phyloP scores from a whole-genome alignment of 2,888 invertebrate species.

The Himalopsyche anomala region DNA sequence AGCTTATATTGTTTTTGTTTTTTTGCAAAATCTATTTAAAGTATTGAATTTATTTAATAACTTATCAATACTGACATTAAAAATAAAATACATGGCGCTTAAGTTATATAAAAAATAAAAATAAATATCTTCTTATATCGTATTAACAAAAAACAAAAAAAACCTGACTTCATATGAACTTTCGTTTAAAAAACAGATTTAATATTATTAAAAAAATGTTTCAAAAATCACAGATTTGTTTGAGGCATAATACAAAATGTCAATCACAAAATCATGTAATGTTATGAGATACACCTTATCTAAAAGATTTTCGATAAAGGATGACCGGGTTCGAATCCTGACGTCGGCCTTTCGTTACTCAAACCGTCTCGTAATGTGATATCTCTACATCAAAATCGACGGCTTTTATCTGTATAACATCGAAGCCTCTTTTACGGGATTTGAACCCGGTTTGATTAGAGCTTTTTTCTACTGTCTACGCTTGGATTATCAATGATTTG shows the following conservation, averaged over 20 bases:
- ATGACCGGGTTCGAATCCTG: neutral
- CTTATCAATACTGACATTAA: too few species aligned
- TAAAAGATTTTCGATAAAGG: neutral
- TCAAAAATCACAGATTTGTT: neutral
- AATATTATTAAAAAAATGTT: neutral
- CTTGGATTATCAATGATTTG: neutral
- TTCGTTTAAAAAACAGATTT: neutral
- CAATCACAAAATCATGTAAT: slow-evolving; percentile 49
- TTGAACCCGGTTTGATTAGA: slow-evolving; percentile 4
- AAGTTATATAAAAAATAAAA: neutral
- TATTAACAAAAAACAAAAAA: neutral
- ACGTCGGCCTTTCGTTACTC: neutral
- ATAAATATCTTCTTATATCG: neutral
- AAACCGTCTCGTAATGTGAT: neutral
- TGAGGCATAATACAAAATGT: slow-evolving; percentile 24
- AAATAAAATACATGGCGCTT: neutral
- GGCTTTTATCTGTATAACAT: slow-evolving; percentile 4
- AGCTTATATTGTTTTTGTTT: too few species aligned
- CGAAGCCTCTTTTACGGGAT: slow-evolving; percentile 8
- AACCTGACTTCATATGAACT: neutral
- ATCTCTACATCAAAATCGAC: slow-evolving; percentile 12
- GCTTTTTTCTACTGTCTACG: neutral
- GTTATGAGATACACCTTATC: slow-evolving; percentile 7
- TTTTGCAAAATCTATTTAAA: too few species aligned
- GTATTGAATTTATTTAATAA: too few species aligned